Evolutionary conservation across 30 jellyfish, hydroid and myxozoan genomes (phyloP).

Genomic region (Hydra vulgaris): DNA sequence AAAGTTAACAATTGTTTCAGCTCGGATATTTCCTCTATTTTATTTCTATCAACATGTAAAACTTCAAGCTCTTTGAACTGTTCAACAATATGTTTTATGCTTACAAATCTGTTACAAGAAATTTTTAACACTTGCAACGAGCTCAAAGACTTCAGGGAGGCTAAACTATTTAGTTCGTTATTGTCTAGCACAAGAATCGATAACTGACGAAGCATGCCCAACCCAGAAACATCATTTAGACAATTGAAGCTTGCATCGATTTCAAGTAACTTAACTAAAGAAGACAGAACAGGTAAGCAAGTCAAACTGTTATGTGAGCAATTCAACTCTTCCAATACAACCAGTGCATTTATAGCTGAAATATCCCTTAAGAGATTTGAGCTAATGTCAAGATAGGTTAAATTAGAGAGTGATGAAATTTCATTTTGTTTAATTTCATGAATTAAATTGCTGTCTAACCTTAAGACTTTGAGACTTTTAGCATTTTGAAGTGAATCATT

Average conservation of each 20-base stretch:
- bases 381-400: conserved; percentile 20
- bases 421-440: not conserved
- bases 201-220: conserved; percentile 12
- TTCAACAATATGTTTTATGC: conserved; percentile 6
- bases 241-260: conserved; percentile 19
- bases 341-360: not conserved
- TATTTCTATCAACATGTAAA: not conserved
- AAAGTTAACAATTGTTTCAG: not conserved
- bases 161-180: not conserved
- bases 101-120: not conserved
- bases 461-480: conserved; percentile 16
- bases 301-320: conserved; percentile 25
- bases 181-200: not conserved
- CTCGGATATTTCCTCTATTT: not conserved
- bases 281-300: conserved; percentile 3
- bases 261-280: conserved; percentile 22
- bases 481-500: not conserved
- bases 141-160: not conserved
- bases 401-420: conserved; percentile 4
- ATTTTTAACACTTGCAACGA: conserved; percentile 9
- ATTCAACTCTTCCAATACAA: conserved; percentile 18
- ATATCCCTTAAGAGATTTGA: conserved; percentile 2
- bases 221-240: conserved; percentile 17
- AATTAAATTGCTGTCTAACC: conserved; percentile 17
- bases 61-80: conserved; percentile 15